These are phyloP conservation scores for Adela reaumurella DNA, from an alignment of 2,888 invertebrate species.

Conservation along the genomic window DNA sequence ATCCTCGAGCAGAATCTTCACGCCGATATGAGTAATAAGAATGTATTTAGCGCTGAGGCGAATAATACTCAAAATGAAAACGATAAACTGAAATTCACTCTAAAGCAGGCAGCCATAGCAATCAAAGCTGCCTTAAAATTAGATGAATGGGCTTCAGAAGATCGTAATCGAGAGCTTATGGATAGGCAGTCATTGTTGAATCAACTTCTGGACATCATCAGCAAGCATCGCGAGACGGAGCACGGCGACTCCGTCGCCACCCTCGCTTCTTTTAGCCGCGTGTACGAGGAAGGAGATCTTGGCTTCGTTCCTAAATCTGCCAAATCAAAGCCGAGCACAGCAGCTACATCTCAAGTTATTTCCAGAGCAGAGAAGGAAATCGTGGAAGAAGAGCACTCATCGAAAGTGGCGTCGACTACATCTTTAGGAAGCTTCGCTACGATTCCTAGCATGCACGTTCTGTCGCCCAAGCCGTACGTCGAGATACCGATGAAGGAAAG, in stretches of 20 bases:
- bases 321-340: conserved; percentile 20
- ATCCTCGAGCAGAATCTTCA: conserved; percentile 58
- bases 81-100: conserved; percentile 50
- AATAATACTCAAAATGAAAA: conserved; percentile 49
- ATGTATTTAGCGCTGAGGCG: conserved; percentile 38
- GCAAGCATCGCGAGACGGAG: conserved; percentile 36
- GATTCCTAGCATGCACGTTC: conserved; percentile 30
- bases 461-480: conserved; percentile 21
- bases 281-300: conserved; percentile 63
- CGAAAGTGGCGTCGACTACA: conserved; percentile 16
- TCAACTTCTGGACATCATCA: conserved; percentile 52
- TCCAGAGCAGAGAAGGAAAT: background rate
- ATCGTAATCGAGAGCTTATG: conserved; percentile 35
- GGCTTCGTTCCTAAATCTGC: conserved; percentile 59
- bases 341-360: conserved; percentile 13
- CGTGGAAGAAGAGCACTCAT: conserved; percentile 4
- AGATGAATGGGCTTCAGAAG: conserved; percentile 32
- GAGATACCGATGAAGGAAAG: conserved; percentile 26
- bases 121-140: conserved; percentile 57
- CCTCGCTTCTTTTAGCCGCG: conserved; percentile 44
- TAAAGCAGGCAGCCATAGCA: conserved; percentile 60
- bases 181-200: conserved; percentile 49
- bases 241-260: conserved; percentile 37
- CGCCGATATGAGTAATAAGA: conserved; percentile 42
- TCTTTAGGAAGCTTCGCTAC: conserved; percentile 31